Evolutionary conservation across 2,797 vertebrate species (phyloP).

Genomic region (Fringilla coelebs): DNA sequence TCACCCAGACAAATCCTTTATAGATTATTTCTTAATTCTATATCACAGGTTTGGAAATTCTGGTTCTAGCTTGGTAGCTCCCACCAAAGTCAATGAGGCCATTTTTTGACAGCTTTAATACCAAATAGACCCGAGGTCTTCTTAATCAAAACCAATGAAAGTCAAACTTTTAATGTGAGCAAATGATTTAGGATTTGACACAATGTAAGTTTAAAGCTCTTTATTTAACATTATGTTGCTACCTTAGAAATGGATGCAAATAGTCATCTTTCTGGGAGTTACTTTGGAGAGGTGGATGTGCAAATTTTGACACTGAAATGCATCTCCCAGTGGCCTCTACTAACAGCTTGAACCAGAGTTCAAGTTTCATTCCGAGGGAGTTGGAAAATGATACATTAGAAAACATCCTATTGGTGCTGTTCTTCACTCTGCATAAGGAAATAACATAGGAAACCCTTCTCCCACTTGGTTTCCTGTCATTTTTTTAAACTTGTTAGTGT

Average conservation of each 20-base stretch:
- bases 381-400: constrained; percentile 56
- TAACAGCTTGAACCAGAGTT: constrained; percentile 14
- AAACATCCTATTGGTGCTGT: constrained; percentile 54
- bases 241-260: background rate
- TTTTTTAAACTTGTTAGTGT: constrained; percentile 62
- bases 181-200: background rate
- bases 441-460: constrained; percentile 62
- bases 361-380: constrained; percentile 5
- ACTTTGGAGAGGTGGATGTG: background rate
- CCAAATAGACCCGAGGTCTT: background rate
- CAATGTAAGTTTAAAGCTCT: background rate
- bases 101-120: background rate
- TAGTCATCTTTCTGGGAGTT: background rate
- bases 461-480: constrained; percentile 53
- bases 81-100: background rate
- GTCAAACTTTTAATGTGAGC: background rate
- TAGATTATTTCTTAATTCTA: background rate
- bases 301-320: background rate
- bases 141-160: background rate
- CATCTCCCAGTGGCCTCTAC: background rate
- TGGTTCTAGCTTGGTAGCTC: background rate
- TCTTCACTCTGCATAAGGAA: constrained; percentile 54
- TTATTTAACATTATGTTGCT: background rate
- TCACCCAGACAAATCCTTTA: background rate
- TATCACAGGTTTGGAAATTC: background rate